Evolutionary conservation across 2,888 invertebrate genomes (phyloP).

Genomic region (Melanchra persicariae): DNA sequence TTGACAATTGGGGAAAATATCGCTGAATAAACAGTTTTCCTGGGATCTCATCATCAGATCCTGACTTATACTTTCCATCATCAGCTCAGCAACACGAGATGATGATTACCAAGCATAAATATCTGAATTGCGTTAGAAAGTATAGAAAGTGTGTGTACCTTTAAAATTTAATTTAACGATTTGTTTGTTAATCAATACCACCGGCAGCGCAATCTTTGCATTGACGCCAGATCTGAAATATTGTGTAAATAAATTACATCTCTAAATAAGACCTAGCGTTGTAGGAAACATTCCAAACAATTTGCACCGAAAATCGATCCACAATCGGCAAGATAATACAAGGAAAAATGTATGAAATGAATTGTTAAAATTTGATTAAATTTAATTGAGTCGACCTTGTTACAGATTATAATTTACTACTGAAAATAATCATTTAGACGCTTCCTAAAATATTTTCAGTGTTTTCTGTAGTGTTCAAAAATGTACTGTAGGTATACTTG

Average conservation of each 20-base stretch:
- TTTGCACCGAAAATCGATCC: constrained; percentile 11
- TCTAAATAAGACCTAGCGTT: constrained; percentile 7
- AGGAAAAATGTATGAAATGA: constrained; percentile 40
- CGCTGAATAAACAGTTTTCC: no score
- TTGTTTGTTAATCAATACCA: constrained; percentile 54
- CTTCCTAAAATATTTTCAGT: constrained; percentile 2
- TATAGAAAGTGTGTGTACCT: no score
- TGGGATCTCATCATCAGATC: no score
- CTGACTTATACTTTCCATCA: no score
- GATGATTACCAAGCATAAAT: no score
- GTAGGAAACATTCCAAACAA: constrained; percentile 24
- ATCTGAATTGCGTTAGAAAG: no score
- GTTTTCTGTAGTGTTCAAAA: background rate
- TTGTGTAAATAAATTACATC: constrained; percentile 31
- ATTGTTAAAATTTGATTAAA: constrained; percentile 33
- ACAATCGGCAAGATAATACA: constrained; percentile 42
- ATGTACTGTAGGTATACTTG: no score
- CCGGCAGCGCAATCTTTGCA: constrained; percentile 19
- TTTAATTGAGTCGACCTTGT: constrained; percentile 42
- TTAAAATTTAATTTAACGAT: no score
- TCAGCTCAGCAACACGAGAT: no score
- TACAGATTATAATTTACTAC: constrained; percentile 22
- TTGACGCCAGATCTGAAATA: constrained; percentile 33
- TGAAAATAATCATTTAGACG: background rate
- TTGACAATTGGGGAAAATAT: no score